These are phyloP conservation scores for Molossus molossus DNA, from an alignment of 2,797 vertebrate species.

Conservation along the genomic window DNA sequence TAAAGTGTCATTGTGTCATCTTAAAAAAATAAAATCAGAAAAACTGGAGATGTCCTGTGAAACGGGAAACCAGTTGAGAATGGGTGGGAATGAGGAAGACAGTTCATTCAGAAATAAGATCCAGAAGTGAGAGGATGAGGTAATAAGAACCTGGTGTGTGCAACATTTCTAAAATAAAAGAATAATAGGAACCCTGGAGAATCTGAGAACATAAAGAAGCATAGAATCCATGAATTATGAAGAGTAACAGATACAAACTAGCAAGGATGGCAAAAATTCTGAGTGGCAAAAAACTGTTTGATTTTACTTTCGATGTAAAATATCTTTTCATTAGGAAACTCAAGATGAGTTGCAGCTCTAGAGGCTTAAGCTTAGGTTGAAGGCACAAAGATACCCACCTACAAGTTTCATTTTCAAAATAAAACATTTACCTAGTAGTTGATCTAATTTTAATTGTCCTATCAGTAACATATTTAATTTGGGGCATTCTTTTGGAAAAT, in stretches of 20 bases:
- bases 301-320: slow-evolving; percentile 47
- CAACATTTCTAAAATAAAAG: slow-evolving; percentile 68
- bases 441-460: slow-evolving; percentile 48
- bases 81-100: slow-evolving; percentile 49
- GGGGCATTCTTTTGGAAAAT: slow-evolving; percentile 53
- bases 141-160: slow-evolving; percentile 70
- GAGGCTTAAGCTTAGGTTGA: slow-evolving; percentile 31
- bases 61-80: slow-evolving; percentile 71
- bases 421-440: slow-evolving; percentile 40
- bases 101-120: slow-evolving; percentile 80
- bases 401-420: slow-evolving; percentile 71
- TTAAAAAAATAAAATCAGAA: slow-evolving; percentile 66
- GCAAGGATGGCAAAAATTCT: slow-evolving; percentile 30
- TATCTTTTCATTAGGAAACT: slow-evolving; percentile 48
- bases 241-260: slow-evolving; percentile 22
- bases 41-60: slow-evolving; percentile 65
- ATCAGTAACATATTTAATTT: slow-evolving; percentile 19
- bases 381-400: background rate
- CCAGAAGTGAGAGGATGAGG: slow-evolving; percentile 74
- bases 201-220: slow-evolving; percentile 49
- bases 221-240: slow-evolving; percentile 25
- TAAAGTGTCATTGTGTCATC: slow-evolving; percentile 42
- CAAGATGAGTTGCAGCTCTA: background rate
- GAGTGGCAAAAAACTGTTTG: slow-evolving; percentile 6
- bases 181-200: slow-evolving; percentile 55